Base-by-base conservation (phyloP, 2,113 vertebrate species). In the Zapus hudsonius region DNA sequence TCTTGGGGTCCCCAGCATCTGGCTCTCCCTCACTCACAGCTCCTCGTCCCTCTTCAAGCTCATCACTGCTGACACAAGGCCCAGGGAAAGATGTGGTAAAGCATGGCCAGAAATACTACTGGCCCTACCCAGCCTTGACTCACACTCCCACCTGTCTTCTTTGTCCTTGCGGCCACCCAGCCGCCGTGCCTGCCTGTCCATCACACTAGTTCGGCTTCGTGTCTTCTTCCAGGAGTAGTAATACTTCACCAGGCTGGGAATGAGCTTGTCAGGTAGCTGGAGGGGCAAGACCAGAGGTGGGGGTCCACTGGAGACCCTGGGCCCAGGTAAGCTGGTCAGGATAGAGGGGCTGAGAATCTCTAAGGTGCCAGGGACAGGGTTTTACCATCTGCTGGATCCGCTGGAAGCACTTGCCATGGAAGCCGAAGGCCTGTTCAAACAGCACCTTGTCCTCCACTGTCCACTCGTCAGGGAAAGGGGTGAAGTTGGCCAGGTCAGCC, bases 191-290 rank as follows among this genome's bases (percentile, higher is more conserved):
- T 99, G 99, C 20, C 99, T 97, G 96, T 99, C 99, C 99, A 99
- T 99, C 91, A 99, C 99, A 0, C 99, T 99, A 38, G 99, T 99
- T 42, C 99, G 98, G 95, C 98, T 99, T 5, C 99, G 97, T 1
- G 99, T 99, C 97, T 99, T 99, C 98, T 99, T 99, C 99, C 99
- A 99, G 66, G 98, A 98, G 96, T 99, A 99, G 96, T 99, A 99
- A 95, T 99, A 99, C 94, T 99, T 99, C 72, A 99, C 99, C 94
- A 99, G 97, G 96, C 98, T 99, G 95, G 99, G 98, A 94, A 99
- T 99, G 93, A 99, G 94, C 94, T 99, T 99, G 95, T 99, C 99
- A 1, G 99, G 99, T 69, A 99, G 98, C 99, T 98, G 84, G 25
- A 67, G 44, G 44, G 69, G 63, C 42, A 94, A 79, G 5, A 61